Conservation (phyloP, 1,140 invertebrate species). For the Oedothorax gibbosus region DNA sequence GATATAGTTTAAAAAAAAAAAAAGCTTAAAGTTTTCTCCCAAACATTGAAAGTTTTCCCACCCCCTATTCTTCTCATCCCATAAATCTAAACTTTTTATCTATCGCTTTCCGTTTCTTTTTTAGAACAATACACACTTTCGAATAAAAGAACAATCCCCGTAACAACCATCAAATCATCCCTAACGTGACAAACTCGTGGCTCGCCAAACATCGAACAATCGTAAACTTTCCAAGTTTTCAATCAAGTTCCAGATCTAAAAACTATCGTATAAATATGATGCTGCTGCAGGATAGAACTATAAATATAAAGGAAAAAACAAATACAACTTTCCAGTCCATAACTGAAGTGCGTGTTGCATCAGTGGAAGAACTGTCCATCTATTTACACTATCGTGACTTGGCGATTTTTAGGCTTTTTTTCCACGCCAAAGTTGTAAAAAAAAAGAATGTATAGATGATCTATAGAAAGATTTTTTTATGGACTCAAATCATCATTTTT, state of each 20-base stretch:
- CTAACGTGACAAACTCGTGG: slow-evolving; percentile 57
- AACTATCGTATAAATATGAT: slow-evolving; percentile 11
- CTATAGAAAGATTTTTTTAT: slow-evolving; percentile 60
- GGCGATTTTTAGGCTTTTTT: slow-evolving; percentile 45
- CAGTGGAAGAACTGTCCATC: slow-evolving; percentile 15
- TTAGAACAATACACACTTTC: slow-evolving; percentile 14
- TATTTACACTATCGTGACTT: slow-evolving; percentile 55
- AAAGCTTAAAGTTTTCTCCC: no score
- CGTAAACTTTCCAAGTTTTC: slow-evolving; percentile 58
- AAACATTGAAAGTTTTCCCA: no score
- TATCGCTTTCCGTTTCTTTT: no score
- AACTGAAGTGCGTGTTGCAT: slow-evolving; percentile 43
- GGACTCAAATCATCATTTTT: slow-evolving; percentile 58
- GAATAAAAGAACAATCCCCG: slow-evolving; percentile 23
- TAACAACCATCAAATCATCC: slow-evolving; percentile 51
- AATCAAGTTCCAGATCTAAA: slow-evolving; percentile 53
- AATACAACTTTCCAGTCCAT: slow-evolving; percentile 1
- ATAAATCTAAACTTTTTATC: no score
- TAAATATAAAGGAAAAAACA: slow-evolving; percentile 21
- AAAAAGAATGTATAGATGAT: slow-evolving; percentile 54
- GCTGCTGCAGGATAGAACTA: not conserved
- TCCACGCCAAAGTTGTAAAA: slow-evolving; percentile 11
- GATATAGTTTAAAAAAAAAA: no score
- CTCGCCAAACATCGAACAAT: slow-evolving; percentile 48
- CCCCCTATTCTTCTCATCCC: no score